A percentile compares a stretch with the other conserved stretches of the same genome.
These are phyloP conservation scores for Aphaenogaster floridana DNA, from an alignment of 1,140 invertebrate genomes.

Conservation along the genomic window DNA sequence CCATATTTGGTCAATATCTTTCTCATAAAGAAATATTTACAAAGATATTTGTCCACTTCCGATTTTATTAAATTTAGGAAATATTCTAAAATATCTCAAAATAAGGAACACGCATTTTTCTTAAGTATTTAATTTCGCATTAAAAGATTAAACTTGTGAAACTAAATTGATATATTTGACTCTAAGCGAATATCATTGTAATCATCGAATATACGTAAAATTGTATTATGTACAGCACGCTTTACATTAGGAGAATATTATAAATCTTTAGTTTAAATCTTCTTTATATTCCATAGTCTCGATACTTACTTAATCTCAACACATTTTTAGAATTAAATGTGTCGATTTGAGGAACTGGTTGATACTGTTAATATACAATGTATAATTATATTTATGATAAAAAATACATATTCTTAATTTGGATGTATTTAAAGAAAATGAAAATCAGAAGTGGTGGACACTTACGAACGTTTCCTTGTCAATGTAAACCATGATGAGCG, in stretches of 20 bases:
- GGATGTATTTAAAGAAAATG: neutral
- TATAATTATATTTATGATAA: neutral
- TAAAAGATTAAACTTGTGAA: neutral
- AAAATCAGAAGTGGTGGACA: neutral
- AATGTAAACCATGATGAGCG: conserved; percentile 41
- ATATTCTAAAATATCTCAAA: neutral
- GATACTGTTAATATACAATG: neutral
- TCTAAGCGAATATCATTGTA: neutral
- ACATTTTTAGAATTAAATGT: conserved; percentile 7
- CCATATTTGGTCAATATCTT: neutral
- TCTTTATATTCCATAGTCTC: neutral
- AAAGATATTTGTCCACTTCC: no score
- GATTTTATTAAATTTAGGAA: neutral
- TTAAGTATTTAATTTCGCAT: neutral
- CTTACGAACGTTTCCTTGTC: neutral
- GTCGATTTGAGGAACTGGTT: neutral
- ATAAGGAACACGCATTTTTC: neutral
- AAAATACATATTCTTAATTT: neutral
- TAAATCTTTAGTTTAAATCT: neutral
- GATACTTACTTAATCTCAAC: neutral
- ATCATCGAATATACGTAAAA: neutral
- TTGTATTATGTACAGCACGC: neutral
- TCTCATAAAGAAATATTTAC: neutral
- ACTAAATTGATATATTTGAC: neutral
- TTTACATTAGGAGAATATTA: neutral